A percentile compares a stretch with the other conserved stretches of the same genome.
phyloP scores from a whole-genome alignment of 2,797 vertebrate species.

The Acropternis orthonyx region DNA sequence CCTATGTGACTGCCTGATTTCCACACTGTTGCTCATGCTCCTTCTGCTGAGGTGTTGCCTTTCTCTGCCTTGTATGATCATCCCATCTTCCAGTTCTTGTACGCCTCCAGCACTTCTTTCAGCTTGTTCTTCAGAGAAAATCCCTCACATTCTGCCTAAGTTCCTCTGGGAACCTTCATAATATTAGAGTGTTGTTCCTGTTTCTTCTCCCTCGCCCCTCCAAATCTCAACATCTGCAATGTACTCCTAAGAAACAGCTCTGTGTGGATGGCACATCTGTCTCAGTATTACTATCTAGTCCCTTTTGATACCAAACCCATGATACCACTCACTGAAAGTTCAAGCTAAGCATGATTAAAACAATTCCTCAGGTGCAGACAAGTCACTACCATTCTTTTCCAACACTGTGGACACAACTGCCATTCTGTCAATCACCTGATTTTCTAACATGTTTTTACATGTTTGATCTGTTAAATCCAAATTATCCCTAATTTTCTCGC shows the following conservation, averaged over 20 bases:
- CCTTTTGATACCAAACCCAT: neutral
- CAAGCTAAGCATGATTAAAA: neutral
- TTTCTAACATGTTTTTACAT: neutral
- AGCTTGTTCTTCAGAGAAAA: neutral
- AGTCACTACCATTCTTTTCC: neutral
- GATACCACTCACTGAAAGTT: neutral
- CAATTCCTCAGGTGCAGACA: neutral
- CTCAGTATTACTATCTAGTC: neutral
- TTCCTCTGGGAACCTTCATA: neutral
- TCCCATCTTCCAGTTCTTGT: neutral
- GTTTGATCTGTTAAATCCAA: neutral
- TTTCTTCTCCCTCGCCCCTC: neutral
- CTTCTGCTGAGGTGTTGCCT: neutral
- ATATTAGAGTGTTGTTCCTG: neutral
- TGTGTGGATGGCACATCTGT: neutral
- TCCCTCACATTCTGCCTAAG: neutral
- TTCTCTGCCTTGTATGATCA: neutral
- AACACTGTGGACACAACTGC: neutral
- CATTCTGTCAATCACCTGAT: neutral
- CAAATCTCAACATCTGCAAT: neutral
- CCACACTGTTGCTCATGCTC: neutral
- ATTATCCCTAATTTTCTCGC: neutral
- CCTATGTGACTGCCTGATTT: neutral
- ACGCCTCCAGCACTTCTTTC: neutral
- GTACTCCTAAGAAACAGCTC: neutral